These are phyloP conservation scores for Monodelphis domestica DNA, from an alignment of 2,797 vertebrate species.

Conservation along the genomic window DNA sequence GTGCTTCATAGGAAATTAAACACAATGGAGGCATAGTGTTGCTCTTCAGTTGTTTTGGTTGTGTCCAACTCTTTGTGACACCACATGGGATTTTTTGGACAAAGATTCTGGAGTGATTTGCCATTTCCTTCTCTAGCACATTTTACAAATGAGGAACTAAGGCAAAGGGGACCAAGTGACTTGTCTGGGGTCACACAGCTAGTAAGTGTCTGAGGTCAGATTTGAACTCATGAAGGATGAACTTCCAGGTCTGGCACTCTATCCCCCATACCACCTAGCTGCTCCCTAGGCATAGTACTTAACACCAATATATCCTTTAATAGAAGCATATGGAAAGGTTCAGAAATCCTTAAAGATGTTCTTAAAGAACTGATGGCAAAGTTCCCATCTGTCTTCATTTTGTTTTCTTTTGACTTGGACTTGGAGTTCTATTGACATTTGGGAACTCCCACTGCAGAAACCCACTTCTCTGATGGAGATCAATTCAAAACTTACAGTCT, in stretches of 20 bases:
- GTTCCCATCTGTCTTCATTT: not conserved
- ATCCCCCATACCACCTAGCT: not conserved
- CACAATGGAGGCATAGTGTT: not conserved
- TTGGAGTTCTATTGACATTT: not conserved
- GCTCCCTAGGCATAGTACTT: not conserved
- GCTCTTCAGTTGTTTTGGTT: not conserved
- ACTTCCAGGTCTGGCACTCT: not conserved
- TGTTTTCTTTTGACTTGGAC: not conserved
- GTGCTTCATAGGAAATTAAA: not conserved
- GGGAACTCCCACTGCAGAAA: not conserved
- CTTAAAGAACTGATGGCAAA: not conserved
- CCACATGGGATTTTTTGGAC: not conserved
- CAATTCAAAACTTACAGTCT: not conserved
- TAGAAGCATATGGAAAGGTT: not conserved
- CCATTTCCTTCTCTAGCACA: not conserved
- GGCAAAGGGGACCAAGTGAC: not conserved
- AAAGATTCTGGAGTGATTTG: not conserved
- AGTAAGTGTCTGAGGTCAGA: not conserved
- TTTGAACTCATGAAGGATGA: not conserved
- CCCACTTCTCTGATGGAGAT: not conserved
- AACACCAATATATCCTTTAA: too few species aligned
- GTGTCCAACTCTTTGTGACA: not conserved
- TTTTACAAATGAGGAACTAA: not conserved
- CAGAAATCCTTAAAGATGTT: not conserved
- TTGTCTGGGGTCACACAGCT: not conserved